Percentiles rank a stretch among this genome's conserved stretches.
phyloP scores from a whole-genome alignment of 2,113 vertebrate species.

The Caranx ignobilis region DNA sequence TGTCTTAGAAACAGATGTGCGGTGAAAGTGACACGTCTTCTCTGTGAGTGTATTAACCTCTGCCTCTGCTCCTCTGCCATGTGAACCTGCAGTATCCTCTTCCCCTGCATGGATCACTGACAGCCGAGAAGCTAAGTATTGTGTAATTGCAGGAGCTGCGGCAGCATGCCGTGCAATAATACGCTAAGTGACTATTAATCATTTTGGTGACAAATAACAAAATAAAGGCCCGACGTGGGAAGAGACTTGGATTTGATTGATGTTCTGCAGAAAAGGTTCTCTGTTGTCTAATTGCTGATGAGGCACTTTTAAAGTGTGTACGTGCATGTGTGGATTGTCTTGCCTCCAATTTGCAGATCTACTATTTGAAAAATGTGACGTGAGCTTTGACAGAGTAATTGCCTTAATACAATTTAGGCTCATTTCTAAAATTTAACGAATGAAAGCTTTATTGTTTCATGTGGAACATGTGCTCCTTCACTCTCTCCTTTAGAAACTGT shows the following conservation, averaged over 20 bases:
- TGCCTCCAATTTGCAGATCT: constrained; percentile 12
- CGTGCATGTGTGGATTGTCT: background rate
- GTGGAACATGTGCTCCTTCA: background rate
- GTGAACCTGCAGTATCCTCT: constrained; percentile 48
- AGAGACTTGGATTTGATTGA: constrained; percentile 61
- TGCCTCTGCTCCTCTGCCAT: constrained; percentile 35
- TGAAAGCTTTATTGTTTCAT: constrained; percentile 8
- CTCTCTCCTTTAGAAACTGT: constrained; percentile 17
- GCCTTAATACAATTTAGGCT: constrained; percentile 22
- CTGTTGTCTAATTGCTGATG: constrained; percentile 38
- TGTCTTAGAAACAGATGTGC: constrained; percentile 31
- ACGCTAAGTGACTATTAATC: constrained; percentile 78
- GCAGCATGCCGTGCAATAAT: constrained; percentile 67
- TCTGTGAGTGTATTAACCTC: constrained; percentile 49
- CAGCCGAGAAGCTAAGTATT: constrained; percentile 65
- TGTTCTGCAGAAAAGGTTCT: constrained; percentile 52
- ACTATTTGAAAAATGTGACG: constrained; percentile 11
- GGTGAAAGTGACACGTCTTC: constrained; percentile 46
- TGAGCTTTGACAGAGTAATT: constrained; percentile 43
- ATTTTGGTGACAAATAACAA: constrained; percentile 73
- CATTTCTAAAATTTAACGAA: constrained; percentile 11
- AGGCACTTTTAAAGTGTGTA: constrained; percentile 5
- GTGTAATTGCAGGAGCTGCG: constrained; percentile 66
- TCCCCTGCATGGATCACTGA: constrained; percentile 54
- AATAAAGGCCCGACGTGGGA: constrained; percentile 64